phyloP scores from a whole-genome alignment of 2,113 vertebrate species.

The Athene noctua region DNA sequence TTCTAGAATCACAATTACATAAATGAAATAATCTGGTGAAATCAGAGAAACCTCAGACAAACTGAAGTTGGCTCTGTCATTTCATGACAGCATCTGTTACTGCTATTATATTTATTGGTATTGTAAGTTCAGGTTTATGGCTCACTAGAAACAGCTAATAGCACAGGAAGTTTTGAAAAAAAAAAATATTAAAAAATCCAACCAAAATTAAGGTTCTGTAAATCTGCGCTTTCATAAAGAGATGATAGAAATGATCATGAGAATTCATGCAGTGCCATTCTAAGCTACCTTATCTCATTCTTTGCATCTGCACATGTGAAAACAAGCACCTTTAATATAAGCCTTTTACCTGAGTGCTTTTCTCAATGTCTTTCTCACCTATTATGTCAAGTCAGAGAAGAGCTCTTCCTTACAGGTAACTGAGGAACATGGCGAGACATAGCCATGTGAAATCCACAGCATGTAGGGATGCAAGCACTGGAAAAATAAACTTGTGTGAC shows the following conservation, averaged over 20 bases:
- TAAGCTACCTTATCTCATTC: not conserved
- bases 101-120: not conserved
- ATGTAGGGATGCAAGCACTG: not conserved
- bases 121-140: not conserved
- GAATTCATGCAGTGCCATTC: not conserved
- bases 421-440: not conserved
- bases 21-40: not conserved
- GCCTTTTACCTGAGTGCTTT: not conserved
- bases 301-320: not conserved
- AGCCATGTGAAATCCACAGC: not conserved
- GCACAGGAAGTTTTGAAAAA: not conserved
- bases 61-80: not conserved
- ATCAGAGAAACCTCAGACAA: not conserved
- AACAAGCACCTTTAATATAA: not conserved
- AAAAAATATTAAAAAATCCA: too few relatives aligned
- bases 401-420: not conserved
- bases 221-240: not conserved
- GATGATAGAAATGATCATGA: not conserved
- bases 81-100: not conserved
- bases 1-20: not conserved
- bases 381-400: not conserved
- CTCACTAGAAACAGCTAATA: not conserved
- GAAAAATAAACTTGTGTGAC: not conserved
- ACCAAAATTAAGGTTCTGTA: not conserved
- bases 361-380: not conserved